These are phyloP conservation scores for Brenthis hecate DNA, from an alignment of 2,888 invertebrate genomes.

Conservation along the genomic window DNA sequence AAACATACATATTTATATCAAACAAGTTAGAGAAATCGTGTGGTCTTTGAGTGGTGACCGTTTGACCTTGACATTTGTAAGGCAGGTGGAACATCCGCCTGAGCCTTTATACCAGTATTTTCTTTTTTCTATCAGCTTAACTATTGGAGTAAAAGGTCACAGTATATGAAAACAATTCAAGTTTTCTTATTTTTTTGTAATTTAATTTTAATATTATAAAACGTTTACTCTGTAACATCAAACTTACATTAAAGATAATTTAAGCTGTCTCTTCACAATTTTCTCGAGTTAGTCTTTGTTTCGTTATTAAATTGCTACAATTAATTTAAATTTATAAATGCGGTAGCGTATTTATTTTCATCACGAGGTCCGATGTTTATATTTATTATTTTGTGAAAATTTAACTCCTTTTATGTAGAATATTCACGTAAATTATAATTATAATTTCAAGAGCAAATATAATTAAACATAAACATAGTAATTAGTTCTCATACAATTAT, in stretches of 20 bases:
- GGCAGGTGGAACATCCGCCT: slow-evolving; percentile 52
- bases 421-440: no score
- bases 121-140: slow-evolving; percentile 42
- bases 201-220: slow-evolving; percentile 8
- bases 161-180: neutral
- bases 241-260: slow-evolving; percentile 12
- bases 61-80: slow-evolving; percentile 70
- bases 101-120: slow-evolving; percentile 39
- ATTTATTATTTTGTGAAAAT: no score
- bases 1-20: slow-evolving; percentile 54
- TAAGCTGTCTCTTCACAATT: slow-evolving; percentile 14
- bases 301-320: slow-evolving; percentile 17
- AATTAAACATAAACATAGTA: no score
- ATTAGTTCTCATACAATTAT: no score
- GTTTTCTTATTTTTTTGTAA: neutral
- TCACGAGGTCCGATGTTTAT: slow-evolving; percentile 3
- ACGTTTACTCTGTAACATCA: neutral
- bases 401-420: no score
- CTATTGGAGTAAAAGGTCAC: slow-evolving; percentile 25
- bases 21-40: slow-evolving; percentile 70
- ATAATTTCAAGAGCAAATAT: no score
- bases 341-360: slow-evolving; percentile 7
- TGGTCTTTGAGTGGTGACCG: slow-evolving; percentile 52
- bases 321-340: slow-evolving; percentile 20
- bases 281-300: slow-evolving; percentile 14